A percentile compares a stretch with the other conserved stretches of the same genome.
Evolutionary conservation across 2,888 invertebrate species (phyloP).

Genomic region (Peribatodes rhomboidaria): DNA sequence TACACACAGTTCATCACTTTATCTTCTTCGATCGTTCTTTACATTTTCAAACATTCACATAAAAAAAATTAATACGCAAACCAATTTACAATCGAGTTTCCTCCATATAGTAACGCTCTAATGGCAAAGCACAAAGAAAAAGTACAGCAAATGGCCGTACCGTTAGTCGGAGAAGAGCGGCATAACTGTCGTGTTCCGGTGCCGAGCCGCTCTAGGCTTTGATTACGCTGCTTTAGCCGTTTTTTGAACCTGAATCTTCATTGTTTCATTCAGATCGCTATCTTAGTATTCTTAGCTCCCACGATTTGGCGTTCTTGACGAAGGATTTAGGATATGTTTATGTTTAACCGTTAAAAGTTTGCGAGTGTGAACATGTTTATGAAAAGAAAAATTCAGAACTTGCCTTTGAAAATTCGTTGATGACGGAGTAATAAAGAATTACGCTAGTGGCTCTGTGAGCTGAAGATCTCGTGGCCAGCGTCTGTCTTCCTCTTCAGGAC

Average conservation of each 20-base stretch:
- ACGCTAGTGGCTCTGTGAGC: too few species aligned
- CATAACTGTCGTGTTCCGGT: constrained; percentile 80
- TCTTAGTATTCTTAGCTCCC: constrained; percentile 33
- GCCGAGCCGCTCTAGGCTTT: constrained; percentile 58
- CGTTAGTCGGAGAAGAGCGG: constrained; percentile 73
- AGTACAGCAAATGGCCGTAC: constrained; percentile 73
- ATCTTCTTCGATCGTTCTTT: too few species aligned
- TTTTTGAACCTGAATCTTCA: constrained; percentile 45
- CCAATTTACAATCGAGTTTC: constrained; percentile 15
- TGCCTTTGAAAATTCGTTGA: too few species aligned
- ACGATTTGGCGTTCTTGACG: constrained; percentile 20
- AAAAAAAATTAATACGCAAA: constrained; percentile 6
- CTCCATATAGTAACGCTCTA: constrained; percentile 49
- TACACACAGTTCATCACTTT: too few species aligned
- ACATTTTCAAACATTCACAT: too few species aligned
- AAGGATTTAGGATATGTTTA: constrained; percentile 6
- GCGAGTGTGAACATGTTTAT: background rate
- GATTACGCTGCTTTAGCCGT: constrained; percentile 50
- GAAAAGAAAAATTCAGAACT: background rate
- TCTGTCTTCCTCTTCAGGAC: too few species aligned
- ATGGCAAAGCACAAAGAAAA: constrained; percentile 74
- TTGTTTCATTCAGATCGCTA: constrained; percentile 49
- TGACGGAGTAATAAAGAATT: too few species aligned
- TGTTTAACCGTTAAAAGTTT: background rate
- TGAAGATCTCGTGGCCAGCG: too few species aligned